These are phyloP conservation scores for Drosophila dives DNA, from an alignment of 2,888 invertebrate genomes.

Conservation along the genomic window DNA sequence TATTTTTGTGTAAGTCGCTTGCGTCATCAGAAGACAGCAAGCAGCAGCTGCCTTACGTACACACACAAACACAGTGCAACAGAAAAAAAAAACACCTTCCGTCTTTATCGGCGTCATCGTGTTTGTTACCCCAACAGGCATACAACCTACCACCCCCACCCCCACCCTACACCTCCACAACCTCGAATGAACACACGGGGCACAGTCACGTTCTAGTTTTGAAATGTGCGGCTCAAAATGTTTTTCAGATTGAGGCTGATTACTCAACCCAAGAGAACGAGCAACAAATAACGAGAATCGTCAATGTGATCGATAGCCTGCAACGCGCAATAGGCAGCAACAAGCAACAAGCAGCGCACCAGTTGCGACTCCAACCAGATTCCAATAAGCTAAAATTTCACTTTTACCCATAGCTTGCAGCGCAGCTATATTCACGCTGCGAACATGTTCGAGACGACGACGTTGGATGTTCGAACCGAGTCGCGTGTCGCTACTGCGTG, in stretches of 20 bases:
- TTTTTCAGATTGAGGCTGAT: slow-evolving; percentile 66
- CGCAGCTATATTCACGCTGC: slow-evolving; percentile 9
- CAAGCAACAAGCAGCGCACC: background rate
- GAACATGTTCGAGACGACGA: slow-evolving; percentile 34
- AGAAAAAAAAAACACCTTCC: slow-evolving; percentile 11
- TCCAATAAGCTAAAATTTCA: slow-evolving; percentile 58
- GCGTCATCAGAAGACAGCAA: slow-evolving; percentile 6
- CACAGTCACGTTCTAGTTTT: slow-evolving; percentile 72
- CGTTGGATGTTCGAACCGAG: slow-evolving; percentile 44
- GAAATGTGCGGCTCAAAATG: slow-evolving; percentile 69
- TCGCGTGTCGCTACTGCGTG: slow-evolving; percentile 77
- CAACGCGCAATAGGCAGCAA: slow-evolving; percentile 50
- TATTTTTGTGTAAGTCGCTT: slow-evolving; percentile 4
- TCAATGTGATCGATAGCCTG: slow-evolving; percentile 70
- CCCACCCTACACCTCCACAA: background rate
- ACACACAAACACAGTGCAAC: background rate
- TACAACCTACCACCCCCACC: background rate
- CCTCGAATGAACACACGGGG: slow-evolving; percentile 13
- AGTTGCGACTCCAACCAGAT: slow-evolving; percentile 27
- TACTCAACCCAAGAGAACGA: slow-evolving; percentile 60
- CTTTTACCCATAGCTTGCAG: slow-evolving; percentile 55
- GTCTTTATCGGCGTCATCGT: slow-evolving; percentile 12
- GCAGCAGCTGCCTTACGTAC: slow-evolving; percentile 9
- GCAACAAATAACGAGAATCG: slow-evolving; percentile 15
- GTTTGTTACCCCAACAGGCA: slow-evolving; percentile 6